Evolutionary conservation across 2,888 invertebrate species (phyloP), one percentile per base, ranked within the genome.

Genomic region (Chloroclysta siterata): DNA sequence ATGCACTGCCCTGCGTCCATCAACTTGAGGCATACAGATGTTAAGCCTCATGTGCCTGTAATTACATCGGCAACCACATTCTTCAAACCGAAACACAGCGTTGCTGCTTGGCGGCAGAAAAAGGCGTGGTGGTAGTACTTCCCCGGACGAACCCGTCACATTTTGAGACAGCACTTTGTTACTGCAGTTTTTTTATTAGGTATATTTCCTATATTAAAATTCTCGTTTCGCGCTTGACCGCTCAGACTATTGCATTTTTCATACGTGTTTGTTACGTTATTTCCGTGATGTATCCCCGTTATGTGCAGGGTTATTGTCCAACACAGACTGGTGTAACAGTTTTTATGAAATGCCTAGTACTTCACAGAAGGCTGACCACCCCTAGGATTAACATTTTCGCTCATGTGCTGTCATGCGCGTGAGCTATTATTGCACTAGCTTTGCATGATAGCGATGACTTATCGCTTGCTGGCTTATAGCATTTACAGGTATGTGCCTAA

Each of bases 221-320:
- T 55, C n/a, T 22, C 44, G 8, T 48, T 17, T 8, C 42, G 42
- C 14, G 52, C 52, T 39, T 36, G 58, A 58, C 52, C 46, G 41
- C 14, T 58, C 28, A 39, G 14, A 36, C 29, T 15, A 42, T 42
- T 53, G 47, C 61, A 55, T 55, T 46, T 66, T 70, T 66, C 60
- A 65, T 68, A 63, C 11, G 36, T 39, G 8, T 58, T 51, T 54
- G 46, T 54, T 51, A 59, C 64, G 64, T 54, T 46, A 56, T 63
- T 73, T 73, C 73, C 74, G 69, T 60, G 36, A 39, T 39, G 64
- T 66, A n/a, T 58, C 51, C 56, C 70, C 71, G 69, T 69, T 73
- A 66, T 28, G 52, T 51, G 22, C 47, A 58, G 63, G 71, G 71
- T 68, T 71, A 69, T 68, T 68, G 71, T 69, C 66, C 69, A 68